A percentile compares a stretch with the other conserved stretches of the same genome.
Evolutionary conservation across 2,888 invertebrate genomes (phyloP).

Genomic region (Dasypolia templi): DNA sequence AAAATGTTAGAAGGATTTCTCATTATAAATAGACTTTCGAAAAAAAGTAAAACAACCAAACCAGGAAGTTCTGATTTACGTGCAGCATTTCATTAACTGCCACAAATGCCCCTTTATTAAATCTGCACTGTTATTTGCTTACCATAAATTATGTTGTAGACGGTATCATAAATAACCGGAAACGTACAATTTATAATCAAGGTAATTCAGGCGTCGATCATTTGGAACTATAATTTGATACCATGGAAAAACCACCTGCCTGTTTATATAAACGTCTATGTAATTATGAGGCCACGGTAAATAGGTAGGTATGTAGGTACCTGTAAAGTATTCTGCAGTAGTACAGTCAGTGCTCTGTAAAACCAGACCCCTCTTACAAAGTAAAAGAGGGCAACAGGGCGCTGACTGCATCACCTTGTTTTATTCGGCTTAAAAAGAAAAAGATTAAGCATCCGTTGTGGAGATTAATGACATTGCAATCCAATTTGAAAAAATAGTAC

Average conservation of each 20-base stretch:
- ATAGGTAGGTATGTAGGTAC: not conserved
- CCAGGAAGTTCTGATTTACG: slow-evolving; percentile 20
- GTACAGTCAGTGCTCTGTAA: too few species aligned
- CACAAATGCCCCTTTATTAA: slow-evolving; percentile 45
- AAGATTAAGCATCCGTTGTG: not conserved
- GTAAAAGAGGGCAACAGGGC: too few species aligned
- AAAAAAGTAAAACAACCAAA: not conserved
- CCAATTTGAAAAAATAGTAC: not conserved
- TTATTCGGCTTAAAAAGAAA: not conserved
- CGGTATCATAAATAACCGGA: slow-evolving; percentile 45
- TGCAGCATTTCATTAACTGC: slow-evolving; percentile 27
- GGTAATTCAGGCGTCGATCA: slow-evolving; percentile 38
- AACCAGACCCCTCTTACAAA: too few species aligned
- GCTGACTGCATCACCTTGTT: not conserved
- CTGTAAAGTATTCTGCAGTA: not conserved
- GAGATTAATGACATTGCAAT: not conserved
- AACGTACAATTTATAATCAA: slow-evolving; percentile 51
- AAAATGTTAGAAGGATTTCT: slow-evolving; percentile 9
- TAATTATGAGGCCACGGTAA: not conserved
- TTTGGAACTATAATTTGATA: slow-evolving; percentile 46
- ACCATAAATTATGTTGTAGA: slow-evolving; percentile 34
- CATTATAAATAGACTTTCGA: not conserved
- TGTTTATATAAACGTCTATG: not conserved
- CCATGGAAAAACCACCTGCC: slow-evolving; percentile 6
- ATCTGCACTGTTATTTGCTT: slow-evolving; percentile 36